phyloP scores from a whole-genome alignment of 2,888 invertebrate genomes.

The Leptopterna dolabrata region DNA sequence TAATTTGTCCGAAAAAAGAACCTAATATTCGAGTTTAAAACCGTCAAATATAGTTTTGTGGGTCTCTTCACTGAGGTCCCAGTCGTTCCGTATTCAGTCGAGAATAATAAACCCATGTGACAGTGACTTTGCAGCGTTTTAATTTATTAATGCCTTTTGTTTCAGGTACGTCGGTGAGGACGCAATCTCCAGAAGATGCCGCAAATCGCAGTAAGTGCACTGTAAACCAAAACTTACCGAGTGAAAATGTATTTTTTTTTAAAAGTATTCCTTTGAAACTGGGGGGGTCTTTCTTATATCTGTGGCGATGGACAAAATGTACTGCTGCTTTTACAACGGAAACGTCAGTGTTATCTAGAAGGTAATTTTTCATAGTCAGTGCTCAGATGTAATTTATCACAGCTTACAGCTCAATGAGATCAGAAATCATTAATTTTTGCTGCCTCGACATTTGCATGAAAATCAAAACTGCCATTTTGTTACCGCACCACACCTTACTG shows the following conservation, averaged over 20 bases:
- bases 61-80: too few relatives aligned
- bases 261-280: too few relatives aligned
- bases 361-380: too few relatives aligned
- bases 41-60: too few relatives aligned
- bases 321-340: too few relatives aligned
- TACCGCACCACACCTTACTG: neutral
- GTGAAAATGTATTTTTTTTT: neutral
- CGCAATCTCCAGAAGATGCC: constrained; percentile 29
- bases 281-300: neutral
- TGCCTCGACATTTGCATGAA: neutral
- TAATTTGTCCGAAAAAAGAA: too few relatives aligned
- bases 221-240: neutral
- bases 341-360: too few relatives aligned
- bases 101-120: too few relatives aligned
- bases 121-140: too few relatives aligned
- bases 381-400: neutral
- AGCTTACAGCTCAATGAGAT: neutral
- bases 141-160: neutral
- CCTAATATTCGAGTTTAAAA: too few relatives aligned
- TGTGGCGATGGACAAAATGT: too few relatives aligned
- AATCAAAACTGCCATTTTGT: neutral
- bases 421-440: neutral
- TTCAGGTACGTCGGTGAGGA: constrained; percentile 38
- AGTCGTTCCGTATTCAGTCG: too few relatives aligned
- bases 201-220: constrained; percentile 33